These are phyloP conservation scores for Osmerus eperlanus DNA, from an alignment of 2,113 vertebrate genomes.

Conservation along the genomic window DNA sequence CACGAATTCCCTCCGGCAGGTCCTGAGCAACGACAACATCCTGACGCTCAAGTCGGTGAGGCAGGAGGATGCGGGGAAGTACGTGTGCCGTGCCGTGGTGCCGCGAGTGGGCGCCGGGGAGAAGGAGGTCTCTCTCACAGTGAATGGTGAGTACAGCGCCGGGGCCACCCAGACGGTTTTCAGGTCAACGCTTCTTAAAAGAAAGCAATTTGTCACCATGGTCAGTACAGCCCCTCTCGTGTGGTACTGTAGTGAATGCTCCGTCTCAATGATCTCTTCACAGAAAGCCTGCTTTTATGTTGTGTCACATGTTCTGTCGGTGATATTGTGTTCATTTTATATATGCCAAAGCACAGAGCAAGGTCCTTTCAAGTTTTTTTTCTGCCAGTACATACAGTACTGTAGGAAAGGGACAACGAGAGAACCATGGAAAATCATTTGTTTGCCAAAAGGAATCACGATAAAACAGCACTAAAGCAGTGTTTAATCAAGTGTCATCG, in stretches of 20 bases:
- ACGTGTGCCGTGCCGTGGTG: slow-evolving; percentile 92
- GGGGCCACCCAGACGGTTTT: not conserved
- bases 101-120: slow-evolving; percentile 91
- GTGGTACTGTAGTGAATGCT: no score
- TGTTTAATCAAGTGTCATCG: slow-evolving; percentile 19
- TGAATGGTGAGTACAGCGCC: slow-evolving; percentile 80
- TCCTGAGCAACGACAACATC: slow-evolving; percentile 95
- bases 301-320: no score
- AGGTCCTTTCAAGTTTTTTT: no score
- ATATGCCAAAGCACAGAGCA: no score
- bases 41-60: slow-evolving; percentile 88
- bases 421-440: slow-evolving; percentile 7
- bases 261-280: no score
- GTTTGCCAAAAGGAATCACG: slow-evolving; percentile 23
- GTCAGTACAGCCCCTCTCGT: no score
- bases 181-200: no score
- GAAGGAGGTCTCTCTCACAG: slow-evolving; percentile 91
- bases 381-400: not conserved
- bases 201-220: no score
- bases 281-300: no score
- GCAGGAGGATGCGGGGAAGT: slow-evolving; percentile 96
- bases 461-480: slow-evolving; percentile 18
- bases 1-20: slow-evolving; percentile 68
- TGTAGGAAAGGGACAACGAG: not conserved
- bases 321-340: no score